phyloP scores from a whole-genome alignment of 2,888 invertebrate species.

The Lepidonotus clava region DNA sequence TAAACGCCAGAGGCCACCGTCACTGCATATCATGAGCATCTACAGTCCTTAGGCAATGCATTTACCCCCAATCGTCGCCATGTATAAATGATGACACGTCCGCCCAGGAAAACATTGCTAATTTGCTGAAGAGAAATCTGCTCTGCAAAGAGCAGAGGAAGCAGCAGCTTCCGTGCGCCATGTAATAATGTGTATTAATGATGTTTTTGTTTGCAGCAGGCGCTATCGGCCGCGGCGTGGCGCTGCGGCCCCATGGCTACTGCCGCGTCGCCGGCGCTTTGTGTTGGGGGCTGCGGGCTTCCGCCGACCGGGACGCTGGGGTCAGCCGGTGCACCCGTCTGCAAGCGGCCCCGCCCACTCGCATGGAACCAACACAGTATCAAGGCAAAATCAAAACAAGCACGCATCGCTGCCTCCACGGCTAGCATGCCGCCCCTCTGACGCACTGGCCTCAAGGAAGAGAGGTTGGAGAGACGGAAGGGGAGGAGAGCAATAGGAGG shows the following conservation, averaged over 20 bases:
- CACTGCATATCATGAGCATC: no score
- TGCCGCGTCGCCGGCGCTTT: neutral
- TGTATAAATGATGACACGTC: conserved; percentile 7
- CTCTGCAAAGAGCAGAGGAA: neutral
- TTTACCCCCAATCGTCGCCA: neutral
- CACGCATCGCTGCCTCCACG: conserved; percentile 39
- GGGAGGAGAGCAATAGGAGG: conserved; percentile 5
- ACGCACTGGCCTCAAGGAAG: neutral
- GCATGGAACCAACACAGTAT: conserved; percentile 37
- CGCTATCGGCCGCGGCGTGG: neutral
- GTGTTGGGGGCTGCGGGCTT: conserved; percentile 6
- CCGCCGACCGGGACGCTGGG: conserved; percentile 26
- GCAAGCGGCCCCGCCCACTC: conserved; percentile 31
- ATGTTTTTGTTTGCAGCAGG: conserved; percentile 36
- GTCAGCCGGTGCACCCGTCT: conserved; percentile 34
- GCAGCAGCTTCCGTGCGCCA: conserved; percentile 1
- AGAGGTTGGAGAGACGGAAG: neutral
- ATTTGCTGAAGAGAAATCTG: conserved; percentile 25
- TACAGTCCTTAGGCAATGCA: no score
- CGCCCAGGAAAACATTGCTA: conserved; percentile 14
- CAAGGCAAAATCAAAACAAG: conserved; percentile 43
- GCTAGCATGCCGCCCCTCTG: conserved; percentile 1
- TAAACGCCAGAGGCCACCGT: no score
- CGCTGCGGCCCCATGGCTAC: conserved; percentile 31
- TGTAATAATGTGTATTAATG: conserved; percentile 40